phyloP scores from a whole-genome alignment of 2,888 invertebrate genomes.

The Drosophila tripunctata region DNA sequence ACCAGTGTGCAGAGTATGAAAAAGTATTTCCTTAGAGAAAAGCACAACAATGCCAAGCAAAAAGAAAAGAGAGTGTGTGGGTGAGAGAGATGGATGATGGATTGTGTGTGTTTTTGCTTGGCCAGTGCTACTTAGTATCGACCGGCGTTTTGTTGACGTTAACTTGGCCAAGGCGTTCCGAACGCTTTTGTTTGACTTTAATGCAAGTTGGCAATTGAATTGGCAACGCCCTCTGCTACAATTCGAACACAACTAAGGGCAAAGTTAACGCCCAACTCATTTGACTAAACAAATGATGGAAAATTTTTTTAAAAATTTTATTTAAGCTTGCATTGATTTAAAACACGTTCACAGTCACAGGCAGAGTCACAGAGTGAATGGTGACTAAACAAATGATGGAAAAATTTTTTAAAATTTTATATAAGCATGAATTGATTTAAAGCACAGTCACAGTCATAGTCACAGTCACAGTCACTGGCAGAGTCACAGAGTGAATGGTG shows the following conservation, averaged over 20 bases:
- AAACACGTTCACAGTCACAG: neutral
- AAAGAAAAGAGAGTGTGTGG: neutral
- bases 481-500: neutral
- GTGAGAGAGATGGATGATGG: slow-evolving; percentile 39
- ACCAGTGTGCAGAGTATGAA: no score
- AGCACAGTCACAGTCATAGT: neutral
- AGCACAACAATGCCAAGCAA: neutral
- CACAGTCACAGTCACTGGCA: neutral
- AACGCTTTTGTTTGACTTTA: slow-evolving; percentile 62
- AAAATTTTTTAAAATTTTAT: no score
- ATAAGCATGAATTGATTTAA: neutral
- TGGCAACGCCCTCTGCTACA: slow-evolving; percentile 61
- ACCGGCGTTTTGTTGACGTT: slow-evolving; percentile 53
- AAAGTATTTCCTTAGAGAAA: slow-evolving; percentile 24
- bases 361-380: neutral
- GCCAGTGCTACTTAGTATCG: slow-evolving; percentile 53
- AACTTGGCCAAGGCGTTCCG: slow-evolving; percentile 45
- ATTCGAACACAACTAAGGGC: slow-evolving; percentile 19
- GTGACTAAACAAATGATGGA: no score
- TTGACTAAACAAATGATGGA: slow-evolving; percentile 42
- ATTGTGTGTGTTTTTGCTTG: slow-evolving; percentile 43
- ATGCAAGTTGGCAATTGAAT: slow-evolving; percentile 73
- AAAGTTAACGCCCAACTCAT: slow-evolving; percentile 58
- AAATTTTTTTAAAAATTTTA: slow-evolving; percentile 59
- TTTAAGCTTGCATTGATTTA: slow-evolving; percentile 53